phyloP scores from a whole-genome alignment of 2,888 invertebrate species.

The Steinernema hermaphroditum region DNA sequence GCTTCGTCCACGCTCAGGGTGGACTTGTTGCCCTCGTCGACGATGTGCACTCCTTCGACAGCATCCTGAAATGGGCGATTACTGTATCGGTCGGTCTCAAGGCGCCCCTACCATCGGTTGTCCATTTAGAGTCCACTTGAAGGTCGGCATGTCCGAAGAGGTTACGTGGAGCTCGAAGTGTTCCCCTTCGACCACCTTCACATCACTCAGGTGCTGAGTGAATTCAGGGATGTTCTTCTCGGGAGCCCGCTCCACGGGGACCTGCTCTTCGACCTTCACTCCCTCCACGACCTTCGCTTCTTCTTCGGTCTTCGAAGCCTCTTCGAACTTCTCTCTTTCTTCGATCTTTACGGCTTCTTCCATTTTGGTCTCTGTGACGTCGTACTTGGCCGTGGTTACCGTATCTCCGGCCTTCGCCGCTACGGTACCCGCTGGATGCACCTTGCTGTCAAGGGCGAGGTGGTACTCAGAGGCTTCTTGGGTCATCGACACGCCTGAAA shows the following conservation, averaged over 20 bases:
- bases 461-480: constrained; percentile 17
- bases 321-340: constrained; percentile 36
- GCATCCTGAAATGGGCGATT: constrained; percentile 45
- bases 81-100: neutral
- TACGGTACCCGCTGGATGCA: constrained; percentile 18
- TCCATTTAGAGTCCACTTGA: constrained; percentile 73
- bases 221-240: constrained; percentile 76
- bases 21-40: constrained; percentile 52
- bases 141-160: constrained; percentile 72
- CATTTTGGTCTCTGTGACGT: constrained; percentile 30
- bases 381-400: constrained; percentile 10
- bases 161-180: constrained; percentile 56
- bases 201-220: constrained; percentile 81
- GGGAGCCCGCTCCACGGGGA: constrained; percentile 43
- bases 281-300: constrained; percentile 29
- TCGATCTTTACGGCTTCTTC: constrained; percentile 30
- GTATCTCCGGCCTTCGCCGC: constrained; percentile 11
- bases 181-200: constrained; percentile 72
- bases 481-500: constrained; percentile 11
- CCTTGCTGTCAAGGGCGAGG: neutral
- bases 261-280: constrained; percentile 29
- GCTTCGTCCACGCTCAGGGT: constrained; percentile 77
- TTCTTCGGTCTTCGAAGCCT: constrained; percentile 33
- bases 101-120: constrained; percentile 37
- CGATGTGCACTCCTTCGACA: constrained; percentile 52